phyloP scores from a whole-genome alignment of 2,888 invertebrate genomes.

The Gastrophysa polygoni region DNA sequence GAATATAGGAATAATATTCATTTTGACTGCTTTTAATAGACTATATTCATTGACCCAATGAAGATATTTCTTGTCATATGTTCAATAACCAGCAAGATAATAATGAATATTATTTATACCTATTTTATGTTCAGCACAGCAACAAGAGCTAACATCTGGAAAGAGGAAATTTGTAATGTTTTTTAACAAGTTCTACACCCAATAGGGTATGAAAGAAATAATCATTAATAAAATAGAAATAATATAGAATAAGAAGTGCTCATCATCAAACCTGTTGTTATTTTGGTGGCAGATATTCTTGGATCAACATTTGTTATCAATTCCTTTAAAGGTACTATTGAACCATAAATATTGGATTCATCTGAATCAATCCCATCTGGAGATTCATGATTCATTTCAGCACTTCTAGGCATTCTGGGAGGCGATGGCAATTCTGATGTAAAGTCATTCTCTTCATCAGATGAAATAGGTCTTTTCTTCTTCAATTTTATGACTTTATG shows the following conservation, averaged over 20 bases:
- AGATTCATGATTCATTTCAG: background rate
- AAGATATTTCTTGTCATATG: conserved; percentile 1
- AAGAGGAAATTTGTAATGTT: background rate
- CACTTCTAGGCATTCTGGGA: conserved; percentile 3
- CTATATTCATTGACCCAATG: background rate
- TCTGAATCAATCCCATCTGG: no score
- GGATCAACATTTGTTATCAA: background rate
- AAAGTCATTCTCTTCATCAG: conserved; percentile 5
- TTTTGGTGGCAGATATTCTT: background rate
- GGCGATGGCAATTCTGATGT: background rate
- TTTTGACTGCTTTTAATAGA: background rate
- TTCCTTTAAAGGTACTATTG: background rate
- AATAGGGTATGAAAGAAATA: background rate
- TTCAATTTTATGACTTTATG: conserved; percentile 2
- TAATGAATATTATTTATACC: background rate
- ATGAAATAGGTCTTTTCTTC: conserved; percentile 2
- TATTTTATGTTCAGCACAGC: conserved; percentile 8
- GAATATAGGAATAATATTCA: background rate
- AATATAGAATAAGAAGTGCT: no score
- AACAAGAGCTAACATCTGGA: conserved; percentile 9
- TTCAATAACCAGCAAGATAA: background rate
- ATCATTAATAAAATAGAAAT: background rate
- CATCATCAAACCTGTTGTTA: background rate
- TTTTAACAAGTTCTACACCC: background rate
- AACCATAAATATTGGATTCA: background rate